Evolutionary conservation across 1,140 invertebrate genomes (phyloP).

Genomic region (Sitodiplosis mosellana): DNA sequence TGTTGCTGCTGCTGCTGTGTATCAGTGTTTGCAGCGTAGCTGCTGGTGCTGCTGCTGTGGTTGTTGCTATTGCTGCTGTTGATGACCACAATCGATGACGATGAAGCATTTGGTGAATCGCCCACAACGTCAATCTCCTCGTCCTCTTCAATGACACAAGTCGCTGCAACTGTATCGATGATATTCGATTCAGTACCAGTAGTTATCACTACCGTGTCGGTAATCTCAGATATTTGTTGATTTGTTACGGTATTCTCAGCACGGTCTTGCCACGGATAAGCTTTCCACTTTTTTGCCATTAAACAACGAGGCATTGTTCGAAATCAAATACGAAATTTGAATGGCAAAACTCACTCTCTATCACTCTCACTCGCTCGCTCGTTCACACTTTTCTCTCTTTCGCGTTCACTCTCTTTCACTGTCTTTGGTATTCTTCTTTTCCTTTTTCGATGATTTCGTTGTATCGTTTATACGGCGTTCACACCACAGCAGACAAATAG

Average conservation of each 20-base stretch:
- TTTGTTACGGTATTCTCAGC: slow-evolving; percentile 27
- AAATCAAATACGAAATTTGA: not conserved
- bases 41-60: slow-evolving; percentile 8
- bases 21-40: slow-evolving; percentile 11
- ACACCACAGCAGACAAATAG: no score
- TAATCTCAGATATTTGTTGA: slow-evolving; percentile 9
- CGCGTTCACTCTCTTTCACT: no score
- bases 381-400: no score
- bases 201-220: slow-evolving; percentile 4
- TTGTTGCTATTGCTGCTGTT: slow-evolving; percentile 25
- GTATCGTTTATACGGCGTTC: no score
- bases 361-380: no score
- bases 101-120: slow-evolving; percentile 27
- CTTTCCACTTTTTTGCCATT: slow-evolving; percentile 84
- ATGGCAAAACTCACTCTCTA: no score
- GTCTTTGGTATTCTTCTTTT: no score
- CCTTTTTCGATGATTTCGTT: no score
- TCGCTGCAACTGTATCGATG: slow-evolving; percentile 2
- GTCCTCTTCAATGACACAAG: slow-evolving; percentile 37
- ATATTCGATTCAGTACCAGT: not conserved
- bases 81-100: slow-evolving; percentile 12
- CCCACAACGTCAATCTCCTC: slow-evolving; percentile 71
- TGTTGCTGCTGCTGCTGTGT: slow-evolving; percentile 13
- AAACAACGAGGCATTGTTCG: slow-evolving; percentile 59
- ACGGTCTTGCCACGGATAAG: slow-evolving; percentile 56